Conservation (phyloP, 2,888 invertebrate species). For the Pristionchus mayeri region DNA sequence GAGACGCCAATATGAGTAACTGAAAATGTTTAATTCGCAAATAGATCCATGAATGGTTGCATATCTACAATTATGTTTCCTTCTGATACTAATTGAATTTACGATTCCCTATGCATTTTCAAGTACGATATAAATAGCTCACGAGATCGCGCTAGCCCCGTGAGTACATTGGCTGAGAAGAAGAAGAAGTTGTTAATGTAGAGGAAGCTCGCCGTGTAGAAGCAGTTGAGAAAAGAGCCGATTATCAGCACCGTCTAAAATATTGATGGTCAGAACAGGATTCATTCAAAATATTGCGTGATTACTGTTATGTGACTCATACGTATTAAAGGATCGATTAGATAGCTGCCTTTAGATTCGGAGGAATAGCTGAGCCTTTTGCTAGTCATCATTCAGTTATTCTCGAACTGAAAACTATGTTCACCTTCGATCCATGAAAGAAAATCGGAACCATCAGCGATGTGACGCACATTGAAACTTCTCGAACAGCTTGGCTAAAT, state of each 20-base stretch:
- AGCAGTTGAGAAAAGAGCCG: neutral
- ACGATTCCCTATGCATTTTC: too few relatives aligned
- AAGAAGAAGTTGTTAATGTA: conserved; percentile 16
- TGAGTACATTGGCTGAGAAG: conserved; percentile 5
- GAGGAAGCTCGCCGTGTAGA: neutral
- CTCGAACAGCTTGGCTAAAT: conserved; percentile 9
- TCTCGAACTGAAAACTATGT: too few relatives aligned
- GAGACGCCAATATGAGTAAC: neutral
- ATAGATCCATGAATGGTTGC: too few relatives aligned
- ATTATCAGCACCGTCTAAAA: neutral
- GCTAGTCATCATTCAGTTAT: too few relatives aligned
- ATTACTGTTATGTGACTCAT: too few relatives aligned
- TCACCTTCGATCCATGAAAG: conserved; percentile 9
- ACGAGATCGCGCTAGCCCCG: conserved; percentile 23
- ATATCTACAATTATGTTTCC: too few relatives aligned
- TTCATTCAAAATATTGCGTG: neutral
- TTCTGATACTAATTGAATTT: too few relatives aligned
- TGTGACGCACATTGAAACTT: neutral
- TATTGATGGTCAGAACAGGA: too few relatives aligned
- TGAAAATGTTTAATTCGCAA: neutral
- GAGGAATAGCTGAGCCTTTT: too few relatives aligned
- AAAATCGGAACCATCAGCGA: conserved; percentile 13
- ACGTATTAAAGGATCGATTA: too few relatives aligned
- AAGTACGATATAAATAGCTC: too few relatives aligned
- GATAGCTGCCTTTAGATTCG: too few relatives aligned